A percentile compares a stretch with the other conserved stretches of the same genome.
phyloP scores from a whole-genome alignment of 53 echinoderm and acorn worm genomes.

The Hippasteria phrygiana region DNA sequence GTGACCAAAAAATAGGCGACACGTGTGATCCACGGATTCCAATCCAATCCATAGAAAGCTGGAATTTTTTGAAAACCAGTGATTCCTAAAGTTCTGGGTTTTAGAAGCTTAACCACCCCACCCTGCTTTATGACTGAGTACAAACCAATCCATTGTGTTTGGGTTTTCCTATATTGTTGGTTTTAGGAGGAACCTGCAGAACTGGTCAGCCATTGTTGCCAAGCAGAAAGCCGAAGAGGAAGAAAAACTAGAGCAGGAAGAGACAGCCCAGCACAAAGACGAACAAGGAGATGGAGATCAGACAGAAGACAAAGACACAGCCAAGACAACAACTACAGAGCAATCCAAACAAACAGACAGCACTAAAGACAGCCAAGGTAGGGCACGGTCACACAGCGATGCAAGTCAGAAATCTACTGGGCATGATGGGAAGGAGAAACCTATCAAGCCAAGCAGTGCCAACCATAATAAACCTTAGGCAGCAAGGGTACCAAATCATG shows the following conservation, averaged over 20 bases:
- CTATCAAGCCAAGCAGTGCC: neutral
- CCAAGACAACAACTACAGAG: conserved; percentile 1
- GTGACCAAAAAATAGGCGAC: no score
- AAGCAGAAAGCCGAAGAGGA: conserved; percentile 89
- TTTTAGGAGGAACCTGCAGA: conserved; percentile 92
- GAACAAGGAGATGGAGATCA: conserved; percentile 38
- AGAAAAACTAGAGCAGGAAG: conserved; percentile 60
- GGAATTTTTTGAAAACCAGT: no score
- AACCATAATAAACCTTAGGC: neutral
- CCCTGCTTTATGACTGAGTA: no score
- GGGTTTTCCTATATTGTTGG: neutral
- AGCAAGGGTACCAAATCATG: neutral
- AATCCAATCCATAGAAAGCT: no score
- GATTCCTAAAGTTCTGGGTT: no score
- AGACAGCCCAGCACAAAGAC: conserved; percentile 28
- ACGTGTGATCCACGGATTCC: no score
- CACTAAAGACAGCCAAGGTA: conserved; percentile 27
- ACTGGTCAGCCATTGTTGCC: conserved; percentile 99
- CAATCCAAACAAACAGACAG: neutral
- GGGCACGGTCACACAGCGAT: conserved; percentile 5
- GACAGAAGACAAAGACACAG: neutral
- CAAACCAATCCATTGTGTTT: no score
- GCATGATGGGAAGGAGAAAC: neutral
- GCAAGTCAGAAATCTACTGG: neutral
- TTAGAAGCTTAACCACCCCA: no score